A percentile compares a stretch with the other conserved stretches of the same genome.
Evolutionary conservation across 2,797 vertebrate species (phyloP).

Genomic region (Thunnus albacares): DNA sequence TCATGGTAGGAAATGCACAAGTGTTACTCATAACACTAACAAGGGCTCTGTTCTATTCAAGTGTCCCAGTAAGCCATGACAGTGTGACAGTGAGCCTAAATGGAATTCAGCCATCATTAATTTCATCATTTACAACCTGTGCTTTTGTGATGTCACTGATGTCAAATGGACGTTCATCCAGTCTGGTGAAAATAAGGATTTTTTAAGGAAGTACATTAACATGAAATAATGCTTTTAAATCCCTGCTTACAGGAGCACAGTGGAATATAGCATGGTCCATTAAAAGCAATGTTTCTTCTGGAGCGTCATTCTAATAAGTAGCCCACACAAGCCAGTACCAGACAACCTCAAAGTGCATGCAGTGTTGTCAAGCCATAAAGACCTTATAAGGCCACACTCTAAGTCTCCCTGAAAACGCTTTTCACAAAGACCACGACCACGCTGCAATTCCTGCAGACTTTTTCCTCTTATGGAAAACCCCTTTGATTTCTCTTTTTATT

Average conservation of each 20-base stretch:
- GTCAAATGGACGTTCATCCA: background rate
- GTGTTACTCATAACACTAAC: too few relatives aligned
- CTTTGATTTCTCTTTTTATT: constrained; percentile 61
- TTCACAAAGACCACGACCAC: constrained; percentile 24
- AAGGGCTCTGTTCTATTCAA: too few relatives aligned
- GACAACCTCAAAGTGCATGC: constrained; percentile 46
- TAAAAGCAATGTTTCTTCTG: constrained; percentile 29
- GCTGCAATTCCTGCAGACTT: constrained; percentile 24
- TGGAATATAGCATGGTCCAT: background rate
- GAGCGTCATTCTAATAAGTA: constrained; percentile 15
- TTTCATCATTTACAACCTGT: too few relatives aligned
- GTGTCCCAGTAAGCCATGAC: too few relatives aligned
- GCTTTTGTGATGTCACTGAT: background rate
- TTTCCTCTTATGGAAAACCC: constrained; percentile 68
- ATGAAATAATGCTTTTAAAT: constrained; percentile 13
- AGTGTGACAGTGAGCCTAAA: too few relatives aligned
- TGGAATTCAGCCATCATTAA: too few relatives aligned
- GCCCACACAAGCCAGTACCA: constrained; percentile 21
- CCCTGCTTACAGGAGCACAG: background rate
- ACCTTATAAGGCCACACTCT: constrained; percentile 24
- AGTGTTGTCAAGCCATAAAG: constrained; percentile 47
- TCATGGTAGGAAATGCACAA: too few relatives aligned
- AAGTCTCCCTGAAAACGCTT: constrained; percentile 28
- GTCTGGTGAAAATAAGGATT: background rate
- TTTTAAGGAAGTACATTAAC: background rate